Percentiles rank a stretch among this genome's conserved stretches.
Conservation (phyloP, 2,888 invertebrate species). For the Creontiades dilutus region DNA sequence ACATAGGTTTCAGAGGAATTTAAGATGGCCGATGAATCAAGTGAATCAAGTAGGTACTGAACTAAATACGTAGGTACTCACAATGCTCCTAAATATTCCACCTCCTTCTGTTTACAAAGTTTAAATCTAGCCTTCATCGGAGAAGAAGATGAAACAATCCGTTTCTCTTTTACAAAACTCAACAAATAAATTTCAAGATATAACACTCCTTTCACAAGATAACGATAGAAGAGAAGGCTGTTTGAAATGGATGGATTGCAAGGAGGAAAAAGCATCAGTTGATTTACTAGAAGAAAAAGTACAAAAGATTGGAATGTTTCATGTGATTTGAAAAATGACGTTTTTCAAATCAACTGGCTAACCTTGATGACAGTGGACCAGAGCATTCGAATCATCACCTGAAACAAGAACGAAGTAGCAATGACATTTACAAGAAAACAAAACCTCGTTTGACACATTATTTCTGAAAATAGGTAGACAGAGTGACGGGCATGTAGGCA, state of each 20-base stretch:
- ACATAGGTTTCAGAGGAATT: background rate
- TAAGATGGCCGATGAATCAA: background rate
- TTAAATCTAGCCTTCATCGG: background rate
- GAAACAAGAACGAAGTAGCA: background rate
- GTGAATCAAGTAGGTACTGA: background rate
- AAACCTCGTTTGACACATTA: too few relatives aligned
- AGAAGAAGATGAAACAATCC: slow-evolving; percentile 2
- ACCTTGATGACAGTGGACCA: background rate
- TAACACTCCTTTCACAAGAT: background rate
- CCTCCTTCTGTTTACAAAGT: too few relatives aligned
- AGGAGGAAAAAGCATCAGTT: background rate
- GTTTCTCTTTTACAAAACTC: background rate
- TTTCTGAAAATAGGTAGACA: too few relatives aligned
- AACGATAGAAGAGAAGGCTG: background rate
- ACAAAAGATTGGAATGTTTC: slow-evolving; percentile 27
- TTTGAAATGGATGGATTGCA: background rate
- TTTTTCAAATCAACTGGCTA: slow-evolving; percentile 11
- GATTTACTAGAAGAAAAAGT: slow-evolving; percentile 1
- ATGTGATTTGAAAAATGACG: background rate
- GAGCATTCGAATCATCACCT: background rate
- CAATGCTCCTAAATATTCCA: too few relatives aligned
- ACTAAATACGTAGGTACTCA: background rate
- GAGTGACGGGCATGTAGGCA: too few relatives aligned
- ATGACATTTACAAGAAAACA: too few relatives aligned
- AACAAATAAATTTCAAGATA: background rate